Evolutionary conservation across 2,797 vertebrate genomes (phyloP).

Genomic region (Limnodromus scolopaceus): DNA sequence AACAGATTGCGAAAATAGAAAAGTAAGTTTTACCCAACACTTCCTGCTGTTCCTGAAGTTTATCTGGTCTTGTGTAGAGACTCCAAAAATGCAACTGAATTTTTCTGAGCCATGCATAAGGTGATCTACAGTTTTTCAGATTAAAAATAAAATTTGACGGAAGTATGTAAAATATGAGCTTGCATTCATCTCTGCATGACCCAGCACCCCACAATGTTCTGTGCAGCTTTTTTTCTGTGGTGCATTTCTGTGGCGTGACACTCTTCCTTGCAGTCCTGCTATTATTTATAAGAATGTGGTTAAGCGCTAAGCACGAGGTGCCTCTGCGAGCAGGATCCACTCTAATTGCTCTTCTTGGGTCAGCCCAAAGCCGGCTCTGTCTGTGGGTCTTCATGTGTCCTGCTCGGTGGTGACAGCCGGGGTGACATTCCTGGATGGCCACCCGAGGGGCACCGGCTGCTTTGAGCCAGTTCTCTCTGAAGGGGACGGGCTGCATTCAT

Average conservation of each 20-base stretch:
- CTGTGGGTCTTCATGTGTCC: background rate
- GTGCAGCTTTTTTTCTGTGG: background rate
- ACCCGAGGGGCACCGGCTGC: background rate
- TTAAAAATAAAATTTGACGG: background rate
- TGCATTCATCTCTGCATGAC: background rate
- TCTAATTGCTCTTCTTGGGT: background rate
- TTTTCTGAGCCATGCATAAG: background rate
- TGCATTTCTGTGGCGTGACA: background rate
- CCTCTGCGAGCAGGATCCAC: background rate
- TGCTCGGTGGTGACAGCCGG: fast-evolving
- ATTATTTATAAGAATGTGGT: background rate
- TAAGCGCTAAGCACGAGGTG: background rate
- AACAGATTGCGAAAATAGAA: background rate
- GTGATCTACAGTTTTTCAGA: background rate
- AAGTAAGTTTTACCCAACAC: background rate
- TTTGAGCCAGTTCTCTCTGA: background rate
- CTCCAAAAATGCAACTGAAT: background rate
- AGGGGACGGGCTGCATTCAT: background rate
- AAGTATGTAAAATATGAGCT: background rate
- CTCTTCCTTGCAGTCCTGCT: background rate
- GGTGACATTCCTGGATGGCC: background rate
- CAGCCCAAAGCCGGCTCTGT: fast-evolving
- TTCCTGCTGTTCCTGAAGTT: background rate
- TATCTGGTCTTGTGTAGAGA: background rate
- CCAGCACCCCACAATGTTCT: fast-evolving